Conservation (phyloP, 2,888 invertebrate genomes). For the Platycnemis pennipes region DNA sequence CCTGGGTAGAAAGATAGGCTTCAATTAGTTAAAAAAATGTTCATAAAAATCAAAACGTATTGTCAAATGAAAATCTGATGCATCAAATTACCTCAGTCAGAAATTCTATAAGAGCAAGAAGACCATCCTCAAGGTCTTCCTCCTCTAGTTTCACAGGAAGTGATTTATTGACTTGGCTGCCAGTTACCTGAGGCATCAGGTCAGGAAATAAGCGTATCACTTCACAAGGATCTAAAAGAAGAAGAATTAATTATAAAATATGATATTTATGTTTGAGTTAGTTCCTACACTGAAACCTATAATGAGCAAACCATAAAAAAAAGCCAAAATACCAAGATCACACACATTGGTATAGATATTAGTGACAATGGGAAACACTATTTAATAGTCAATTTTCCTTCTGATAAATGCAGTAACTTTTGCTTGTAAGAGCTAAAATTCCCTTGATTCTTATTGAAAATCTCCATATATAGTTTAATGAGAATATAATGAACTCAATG, state of each 20-base stretch:
- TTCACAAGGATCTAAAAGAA: slow-evolving; percentile 89
- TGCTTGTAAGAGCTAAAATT: too few relatives aligned
- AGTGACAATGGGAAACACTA: too few relatives aligned
- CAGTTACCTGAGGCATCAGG: slow-evolving; percentile 84
- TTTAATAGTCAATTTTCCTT: too few relatives aligned
- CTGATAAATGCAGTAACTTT: too few relatives aligned
- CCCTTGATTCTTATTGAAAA: too few relatives aligned
- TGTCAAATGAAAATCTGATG: neutral
- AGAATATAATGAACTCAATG: too few relatives aligned
- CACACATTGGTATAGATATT: too few relatives aligned
- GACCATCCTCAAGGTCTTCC: slow-evolving; percentile 92
- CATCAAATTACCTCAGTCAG: slow-evolving; percentile 85
- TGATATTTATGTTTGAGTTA: too few relatives aligned
- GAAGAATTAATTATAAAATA: neutral
- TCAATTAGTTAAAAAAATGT: neutral
- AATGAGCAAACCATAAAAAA: too few relatives aligned
- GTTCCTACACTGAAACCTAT: too few relatives aligned
- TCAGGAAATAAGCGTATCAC: slow-evolving; percentile 97
- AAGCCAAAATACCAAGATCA: too few relatives aligned
- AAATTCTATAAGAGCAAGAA: slow-evolving; percentile 94
- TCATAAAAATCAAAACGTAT: neutral
- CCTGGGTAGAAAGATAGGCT: slow-evolving; percentile 1
- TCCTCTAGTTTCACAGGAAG: slow-evolving; percentile 83
- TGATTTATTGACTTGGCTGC: slow-evolving; percentile 79
- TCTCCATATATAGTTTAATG: too few relatives aligned